phyloP scores from a whole-genome alignment of 1,140 invertebrate species.

The Dendrolimus punctatus region DNA sequence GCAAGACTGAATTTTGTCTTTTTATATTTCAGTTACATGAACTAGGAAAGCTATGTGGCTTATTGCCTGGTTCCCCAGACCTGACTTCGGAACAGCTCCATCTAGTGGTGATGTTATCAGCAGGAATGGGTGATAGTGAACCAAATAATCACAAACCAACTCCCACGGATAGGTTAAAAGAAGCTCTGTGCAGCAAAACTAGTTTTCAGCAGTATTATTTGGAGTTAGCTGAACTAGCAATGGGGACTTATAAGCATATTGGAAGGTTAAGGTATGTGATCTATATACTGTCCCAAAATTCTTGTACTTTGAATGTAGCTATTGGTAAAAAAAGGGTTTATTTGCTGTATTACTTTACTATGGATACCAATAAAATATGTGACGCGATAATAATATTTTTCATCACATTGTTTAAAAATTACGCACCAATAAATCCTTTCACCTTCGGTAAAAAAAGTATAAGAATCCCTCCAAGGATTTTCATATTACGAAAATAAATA shows the following conservation, averaged over 20 bases:
- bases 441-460: no score
- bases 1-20: background rate
- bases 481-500: no score
- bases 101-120: conserved; percentile 89
- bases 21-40: conserved; percentile 78
- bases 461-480: no score
- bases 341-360: no score
- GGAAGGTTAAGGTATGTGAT: conserved; percentile 74
- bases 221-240: conserved; percentile 94
- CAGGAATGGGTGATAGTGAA: conserved; percentile 87
- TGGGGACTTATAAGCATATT: conserved; percentile 98
- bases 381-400: no score
- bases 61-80: conserved; percentile 87
- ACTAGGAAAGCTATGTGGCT: conserved; percentile 90
- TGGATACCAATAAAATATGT: no score
- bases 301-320: no score
- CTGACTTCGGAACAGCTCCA: conserved; percentile 91
- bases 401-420: no score
- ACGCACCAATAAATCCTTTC: no score
- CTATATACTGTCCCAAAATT: background rate
- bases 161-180: conserved; percentile 89
- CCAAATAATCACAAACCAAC: conserved; percentile 69
- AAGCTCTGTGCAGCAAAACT: conserved; percentile 91
- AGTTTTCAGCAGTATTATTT: conserved; percentile 93
- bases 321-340: no score